Evolutionary conservation across 2,888 invertebrate species (phyloP).

Genomic region (Sphaeridia pumilis): DNA sequence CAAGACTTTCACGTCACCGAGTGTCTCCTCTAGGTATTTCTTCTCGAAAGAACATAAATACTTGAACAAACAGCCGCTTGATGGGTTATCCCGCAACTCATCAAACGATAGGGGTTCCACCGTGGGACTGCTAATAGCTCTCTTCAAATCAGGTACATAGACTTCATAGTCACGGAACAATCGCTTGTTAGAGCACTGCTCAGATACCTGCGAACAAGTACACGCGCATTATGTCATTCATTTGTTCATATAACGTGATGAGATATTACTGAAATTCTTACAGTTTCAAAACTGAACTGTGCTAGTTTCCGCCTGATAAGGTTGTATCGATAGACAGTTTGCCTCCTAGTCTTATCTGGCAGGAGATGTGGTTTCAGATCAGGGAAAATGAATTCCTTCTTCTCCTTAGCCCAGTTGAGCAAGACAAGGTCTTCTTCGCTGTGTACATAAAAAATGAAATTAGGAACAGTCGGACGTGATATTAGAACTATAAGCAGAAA

Average conservation of each 20-base stretch:
- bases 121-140: background rate
- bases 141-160: background rate
- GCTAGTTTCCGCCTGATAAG: too few species aligned
- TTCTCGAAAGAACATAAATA: slow-evolving; percentile 12
- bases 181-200: too few species aligned
- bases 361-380: background rate
- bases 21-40: background rate
- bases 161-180: background rate
- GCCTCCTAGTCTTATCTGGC: slow-evolving; percentile 8
- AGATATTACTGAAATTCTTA: too few species aligned
- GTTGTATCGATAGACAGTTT: slow-evolving; percentile 2
- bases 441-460: background rate
- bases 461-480: background rate
- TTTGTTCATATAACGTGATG: too few species aligned
- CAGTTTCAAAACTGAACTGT: too few species aligned
- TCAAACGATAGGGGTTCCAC: background rate
- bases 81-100: slow-evolving; percentile 1
- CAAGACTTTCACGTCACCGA: slow-evolving; percentile 1
- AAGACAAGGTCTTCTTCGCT: slow-evolving; percentile 12
- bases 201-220: too few species aligned
- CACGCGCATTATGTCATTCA: too few species aligned
- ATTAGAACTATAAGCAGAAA: background rate
- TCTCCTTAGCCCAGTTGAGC: background rate
- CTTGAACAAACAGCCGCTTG: background rate
- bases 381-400: slow-evolving; percentile 5